Evolutionary conservation across 1,140 invertebrate genomes (phyloP).

Genomic region (Cyrtorhinus lividipennis): DNA sequence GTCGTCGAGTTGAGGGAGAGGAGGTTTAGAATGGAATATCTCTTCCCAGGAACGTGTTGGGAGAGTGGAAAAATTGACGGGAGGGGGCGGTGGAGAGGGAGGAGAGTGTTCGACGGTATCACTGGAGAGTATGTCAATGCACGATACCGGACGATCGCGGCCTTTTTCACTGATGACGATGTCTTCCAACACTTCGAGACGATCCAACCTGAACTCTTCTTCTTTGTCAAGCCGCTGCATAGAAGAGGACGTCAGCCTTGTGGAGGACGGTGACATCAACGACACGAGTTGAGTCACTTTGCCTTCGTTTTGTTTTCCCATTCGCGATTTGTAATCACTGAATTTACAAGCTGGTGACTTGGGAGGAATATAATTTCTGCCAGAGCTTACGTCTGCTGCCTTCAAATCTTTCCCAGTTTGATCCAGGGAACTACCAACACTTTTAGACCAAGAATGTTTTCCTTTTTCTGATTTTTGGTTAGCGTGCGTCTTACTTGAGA

Average conservation of each 20-base stretch:
- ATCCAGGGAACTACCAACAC: background rate
- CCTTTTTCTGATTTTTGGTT: background rate
- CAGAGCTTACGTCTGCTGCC: too few relatives aligned
- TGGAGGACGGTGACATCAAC: background rate
- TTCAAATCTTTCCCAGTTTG: background rate
- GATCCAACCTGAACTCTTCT: background rate
- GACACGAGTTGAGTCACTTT: background rate
- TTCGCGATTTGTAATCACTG: background rate
- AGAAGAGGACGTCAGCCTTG: background rate
- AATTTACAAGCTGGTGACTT: background rate
- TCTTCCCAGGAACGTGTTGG: conserved; percentile 25
- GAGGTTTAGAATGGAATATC: conserved; percentile 23
- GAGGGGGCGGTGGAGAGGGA: conserved; percentile 22
- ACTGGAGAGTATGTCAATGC: background rate
- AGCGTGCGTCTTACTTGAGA: too few relatives aligned
- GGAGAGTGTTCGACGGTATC: background rate
- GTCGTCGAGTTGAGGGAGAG: conserved; percentile 15
- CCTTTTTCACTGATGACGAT: background rate
- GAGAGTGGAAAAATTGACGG: conserved; percentile 26
- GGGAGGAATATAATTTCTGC: too few relatives aligned
- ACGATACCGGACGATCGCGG: background rate
- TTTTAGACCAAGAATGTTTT: background rate
- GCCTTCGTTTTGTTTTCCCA: background rate
- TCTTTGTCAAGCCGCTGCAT: background rate
- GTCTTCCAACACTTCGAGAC: background rate